Evolutionary conservation across 2,113 vertebrate genomes (phyloP), one percentile per base, ranked within the genome.

Genomic region (Rhinopithecus roxellana): DNA sequence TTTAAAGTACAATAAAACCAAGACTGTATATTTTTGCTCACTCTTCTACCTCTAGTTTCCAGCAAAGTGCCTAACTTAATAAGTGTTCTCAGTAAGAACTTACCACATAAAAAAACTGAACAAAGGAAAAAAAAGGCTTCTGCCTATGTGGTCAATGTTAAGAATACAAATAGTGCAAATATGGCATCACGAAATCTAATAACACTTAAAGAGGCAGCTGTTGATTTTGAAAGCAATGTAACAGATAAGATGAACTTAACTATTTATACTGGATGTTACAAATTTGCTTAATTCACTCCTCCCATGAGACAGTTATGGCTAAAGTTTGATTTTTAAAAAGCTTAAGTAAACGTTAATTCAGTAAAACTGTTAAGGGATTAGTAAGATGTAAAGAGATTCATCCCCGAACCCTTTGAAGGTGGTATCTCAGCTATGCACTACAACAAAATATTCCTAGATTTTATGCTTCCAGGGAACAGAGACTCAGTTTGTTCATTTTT

Each of bases 341-440:
- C 50, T 82, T 70, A 94, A 57, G 35, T 77, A 93, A 74, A 80
- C 50, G 18, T 93, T 97, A 69, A 90, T 20, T 80, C 25, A 89
- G 48, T 35, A 85, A 94, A 97, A 70, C 57, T 35, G 57, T 14
- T 69, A 86, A 8, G 3, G 23, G 11, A 78, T 67, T 52, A 75
- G 20, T 87, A 18, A 30, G 45, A 67, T 84, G 5, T 84, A 91
- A 22, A 55, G 40, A 40, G 30, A 61, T 74, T 89, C 22, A 61
- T 43, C 14, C 1, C 27, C 23, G 43, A 55, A 57, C 35, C 61
- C 75, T 57, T 23, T 48, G 52, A 81, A 48, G 30, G 32, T 64
- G 67, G 0, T 59, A 69, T 22, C 10, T 95, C 48, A 80, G 79
- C 64, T 89, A 70, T 8, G n/a, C 25, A 40, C 16, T 32, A 50